Evolutionary conservation across 2,797 vertebrate genomes (phyloP), one percentile per base, ranked within the genome.

Genomic region (Anas capensis): DNA sequence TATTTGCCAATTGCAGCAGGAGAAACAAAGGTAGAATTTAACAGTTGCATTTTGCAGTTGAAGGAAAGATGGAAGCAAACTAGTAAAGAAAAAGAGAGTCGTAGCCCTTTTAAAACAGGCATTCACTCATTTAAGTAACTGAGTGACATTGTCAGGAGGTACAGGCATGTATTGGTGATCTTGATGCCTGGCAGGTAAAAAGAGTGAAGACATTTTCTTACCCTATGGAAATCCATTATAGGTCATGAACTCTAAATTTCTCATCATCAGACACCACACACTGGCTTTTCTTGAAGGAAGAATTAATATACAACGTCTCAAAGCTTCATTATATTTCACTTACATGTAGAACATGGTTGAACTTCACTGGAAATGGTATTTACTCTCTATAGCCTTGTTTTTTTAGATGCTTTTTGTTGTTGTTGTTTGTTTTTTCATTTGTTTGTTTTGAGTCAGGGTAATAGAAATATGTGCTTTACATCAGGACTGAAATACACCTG

Each of bases 191-290:
- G 7, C 17, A 68, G 16, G 14, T 70, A 78, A 58, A 76, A 88
- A 54, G 26, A 66, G 5, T 0, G 0, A 68, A 79, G 6, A 49
- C 0, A 1, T 44, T 24, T 57, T 83, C 58, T 66, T 77, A 14
- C n/a, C 3, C 3, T 26, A 49, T 20, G 14, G 1, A 44, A 82
- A n/a, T 56, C 46, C 26, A 65, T 72, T 70, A 29, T 18, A 64
- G 38, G 16, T 75, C 27, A 60, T 48, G 40, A 84, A 51, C 51
- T 31, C 21, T 40, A 44, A 44, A 48, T 33, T 11, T 44, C 4
- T 26, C 46, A 46, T 60, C 42, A 65, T 5, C 44, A 79, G 34
- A 21, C 14, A 40, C 10, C 27, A 18, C 24, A 61, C 5, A 6
- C 0, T 19, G 38, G 4, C 20, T 21, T 85, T 85, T 82, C 26